A percentile compares a stretch with the other conserved stretches of the same genome.
These are phyloP conservation scores for Phocoena phocoena DNA, from an alignment of 2,113 vertebrate species.

Conservation along the genomic window DNA sequence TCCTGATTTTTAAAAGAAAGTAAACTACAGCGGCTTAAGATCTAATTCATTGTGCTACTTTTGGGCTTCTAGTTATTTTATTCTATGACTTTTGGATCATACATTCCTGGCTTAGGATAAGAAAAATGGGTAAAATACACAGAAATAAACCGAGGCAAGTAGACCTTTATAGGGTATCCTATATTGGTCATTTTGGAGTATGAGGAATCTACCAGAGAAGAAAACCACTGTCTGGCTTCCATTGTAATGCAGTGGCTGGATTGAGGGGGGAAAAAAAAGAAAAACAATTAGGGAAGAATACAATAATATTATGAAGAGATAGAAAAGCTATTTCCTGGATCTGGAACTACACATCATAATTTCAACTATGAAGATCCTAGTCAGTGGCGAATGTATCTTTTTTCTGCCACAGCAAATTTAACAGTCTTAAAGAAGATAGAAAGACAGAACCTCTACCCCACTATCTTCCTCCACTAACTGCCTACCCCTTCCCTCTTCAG, in stretches of 20 bases:
- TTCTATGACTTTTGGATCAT: not conserved
- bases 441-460: not conserved
- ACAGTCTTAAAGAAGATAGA: not conserved
- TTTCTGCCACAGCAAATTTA: not conserved
- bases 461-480: accelerated
- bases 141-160: slow-evolving; percentile 21
- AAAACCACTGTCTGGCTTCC: not conserved
- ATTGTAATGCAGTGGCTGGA: not conserved
- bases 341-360: not conserved
- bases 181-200: not conserved
- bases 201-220: not conserved
- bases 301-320: not conserved
- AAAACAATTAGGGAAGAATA: not conserved
- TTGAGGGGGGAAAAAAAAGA: too few relatives aligned
- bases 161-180: not conserved
- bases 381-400: not conserved
- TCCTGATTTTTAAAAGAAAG: not conserved
- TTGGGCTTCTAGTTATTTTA: not conserved
- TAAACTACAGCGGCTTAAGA: not conserved
- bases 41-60: not conserved
- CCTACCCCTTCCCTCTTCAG: accelerated
- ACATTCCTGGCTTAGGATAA: not conserved
- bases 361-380: not conserved
- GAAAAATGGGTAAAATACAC: not conserved
- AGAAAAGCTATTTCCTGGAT: not conserved